phyloP scores from a whole-genome alignment of 2,797 vertebrate genomes.

The Naso thynnoides region DNA sequence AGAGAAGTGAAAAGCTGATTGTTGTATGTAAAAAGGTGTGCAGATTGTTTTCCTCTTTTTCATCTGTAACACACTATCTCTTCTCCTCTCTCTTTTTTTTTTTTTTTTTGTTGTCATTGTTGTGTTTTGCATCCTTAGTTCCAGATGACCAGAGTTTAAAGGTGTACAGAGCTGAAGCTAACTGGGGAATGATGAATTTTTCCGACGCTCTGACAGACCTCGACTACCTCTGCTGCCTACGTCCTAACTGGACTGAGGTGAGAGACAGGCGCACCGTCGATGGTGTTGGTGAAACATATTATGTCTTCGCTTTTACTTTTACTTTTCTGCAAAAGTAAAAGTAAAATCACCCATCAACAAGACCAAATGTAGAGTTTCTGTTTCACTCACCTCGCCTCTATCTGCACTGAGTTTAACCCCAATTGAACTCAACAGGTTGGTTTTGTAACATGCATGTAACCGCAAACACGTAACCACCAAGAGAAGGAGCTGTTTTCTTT shows the following conservation, averaged over 20 bases:
- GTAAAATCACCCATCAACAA: not conserved
- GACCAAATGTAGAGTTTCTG: not conserved
- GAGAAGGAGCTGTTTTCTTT: not conserved
- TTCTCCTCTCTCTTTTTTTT: no score
- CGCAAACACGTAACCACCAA: constrained; percentile 8
- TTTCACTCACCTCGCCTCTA: not conserved
- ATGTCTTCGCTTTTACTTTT: not conserved
- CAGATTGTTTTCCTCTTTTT: no score
- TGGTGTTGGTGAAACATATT: not conserved
- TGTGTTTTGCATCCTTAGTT: constrained; percentile 63
- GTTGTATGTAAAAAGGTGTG: no score
- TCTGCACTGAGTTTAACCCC: not conserved
- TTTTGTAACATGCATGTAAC: constrained; percentile 40
- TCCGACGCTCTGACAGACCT: constrained; percentile 86
- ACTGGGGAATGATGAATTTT: constrained; percentile 78
- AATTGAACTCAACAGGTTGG: not conserved
- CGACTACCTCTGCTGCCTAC: constrained; percentile 85
- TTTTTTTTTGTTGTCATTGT: not conserved
- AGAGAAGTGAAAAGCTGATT: no score
- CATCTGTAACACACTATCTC: no score
- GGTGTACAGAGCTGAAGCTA: constrained; percentile 85
- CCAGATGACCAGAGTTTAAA: constrained; percentile 84
- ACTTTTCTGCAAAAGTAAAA: not conserved
- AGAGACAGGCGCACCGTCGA: not conserved
- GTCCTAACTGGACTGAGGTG: constrained; percentile 87